A percentile compares a stretch with the other conserved stretches of the same genome.
phyloP scores from a whole-genome alignment of 2,888 invertebrate species.

The Drosophila kuntzei region DNA sequence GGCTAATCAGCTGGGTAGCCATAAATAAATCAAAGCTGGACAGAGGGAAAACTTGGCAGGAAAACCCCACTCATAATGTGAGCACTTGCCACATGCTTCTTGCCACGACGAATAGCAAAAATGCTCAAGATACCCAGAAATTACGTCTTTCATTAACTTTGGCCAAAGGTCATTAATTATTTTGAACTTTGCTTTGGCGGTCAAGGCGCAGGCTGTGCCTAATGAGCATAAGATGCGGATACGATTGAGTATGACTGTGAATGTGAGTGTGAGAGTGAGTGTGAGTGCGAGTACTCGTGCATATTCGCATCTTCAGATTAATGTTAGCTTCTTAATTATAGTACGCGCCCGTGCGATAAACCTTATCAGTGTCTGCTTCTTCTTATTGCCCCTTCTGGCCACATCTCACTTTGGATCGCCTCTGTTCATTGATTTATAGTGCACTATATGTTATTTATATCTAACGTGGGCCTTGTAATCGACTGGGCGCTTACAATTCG shows the following conservation, averaged over 20 bases:
- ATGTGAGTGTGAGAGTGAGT: conserved; percentile 10
- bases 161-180: conserved; percentile 83
- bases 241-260: conserved; percentile 31
- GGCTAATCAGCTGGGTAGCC: conserved; percentile 68
- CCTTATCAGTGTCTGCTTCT: conserved; percentile 61
- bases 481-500: conserved; percentile 61
- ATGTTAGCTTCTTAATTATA: conserved; percentile 77
- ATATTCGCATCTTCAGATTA: conserved; percentile 60
- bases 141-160: conserved; percentile 83
- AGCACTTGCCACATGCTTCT: conserved; percentile 23
- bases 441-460: conserved; percentile 76
- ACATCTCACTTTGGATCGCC: neutral
- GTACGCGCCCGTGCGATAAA: conserved; percentile 77
- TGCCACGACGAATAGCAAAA: conserved; percentile 19
- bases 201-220: conserved; percentile 76
- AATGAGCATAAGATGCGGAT: conserved; percentile 77
- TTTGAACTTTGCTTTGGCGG: conserved; percentile 80
- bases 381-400: conserved; percentile 1
- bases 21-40: conserved; percentile 73
- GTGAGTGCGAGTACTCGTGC: conserved; percentile 34
- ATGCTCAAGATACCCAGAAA: conserved; percentile 56
- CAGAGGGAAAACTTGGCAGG: neutral
- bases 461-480: conserved; percentile 63
- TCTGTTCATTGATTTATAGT: conserved; percentile 69
- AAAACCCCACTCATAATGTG: conserved; percentile 46